Conservation (phyloP, 2,888 invertebrate genomes). For the Drosophila sordidula region DNA sequence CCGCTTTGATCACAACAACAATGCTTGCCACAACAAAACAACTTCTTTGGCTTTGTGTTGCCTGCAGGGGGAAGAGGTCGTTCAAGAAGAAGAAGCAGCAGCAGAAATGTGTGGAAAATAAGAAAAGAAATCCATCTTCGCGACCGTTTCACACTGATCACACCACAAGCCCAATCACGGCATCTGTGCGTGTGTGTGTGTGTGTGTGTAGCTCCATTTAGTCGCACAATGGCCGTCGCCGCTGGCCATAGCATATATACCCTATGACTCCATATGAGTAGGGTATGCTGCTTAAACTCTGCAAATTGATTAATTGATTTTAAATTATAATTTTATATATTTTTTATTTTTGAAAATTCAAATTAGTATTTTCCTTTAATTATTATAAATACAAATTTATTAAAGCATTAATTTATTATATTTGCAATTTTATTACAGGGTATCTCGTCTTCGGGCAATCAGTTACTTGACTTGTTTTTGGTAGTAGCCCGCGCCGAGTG, state of each 20-base stretch:
- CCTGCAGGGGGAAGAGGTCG: background rate
- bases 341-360: background rate
- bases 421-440: no score
- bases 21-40: constrained; percentile 84
- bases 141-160: constrained; percentile 68
- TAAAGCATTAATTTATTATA: no score
- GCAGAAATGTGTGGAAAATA: constrained; percentile 55
- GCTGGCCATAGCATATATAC: constrained; percentile 35
- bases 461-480: constrained; percentile 16
- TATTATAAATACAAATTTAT: no score
- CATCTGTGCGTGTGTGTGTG: constrained; percentile 1
- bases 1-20: constrained; percentile 84
- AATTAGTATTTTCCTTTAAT: no score
- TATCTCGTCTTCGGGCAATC: constrained; percentile 6
- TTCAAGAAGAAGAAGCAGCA: background rate
- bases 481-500: constrained; percentile 49
- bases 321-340: background rate
- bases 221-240: constrained; percentile 62
- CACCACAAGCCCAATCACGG: constrained; percentile 46
- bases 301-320: background rate
- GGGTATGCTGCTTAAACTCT: background rate
- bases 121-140: constrained; percentile 81
- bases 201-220: constrained; percentile 58
- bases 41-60: constrained; percentile 75
- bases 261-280: background rate